Conservation (phyloP, 2,888 invertebrate genomes). For the Andrena bucephala region DNA sequence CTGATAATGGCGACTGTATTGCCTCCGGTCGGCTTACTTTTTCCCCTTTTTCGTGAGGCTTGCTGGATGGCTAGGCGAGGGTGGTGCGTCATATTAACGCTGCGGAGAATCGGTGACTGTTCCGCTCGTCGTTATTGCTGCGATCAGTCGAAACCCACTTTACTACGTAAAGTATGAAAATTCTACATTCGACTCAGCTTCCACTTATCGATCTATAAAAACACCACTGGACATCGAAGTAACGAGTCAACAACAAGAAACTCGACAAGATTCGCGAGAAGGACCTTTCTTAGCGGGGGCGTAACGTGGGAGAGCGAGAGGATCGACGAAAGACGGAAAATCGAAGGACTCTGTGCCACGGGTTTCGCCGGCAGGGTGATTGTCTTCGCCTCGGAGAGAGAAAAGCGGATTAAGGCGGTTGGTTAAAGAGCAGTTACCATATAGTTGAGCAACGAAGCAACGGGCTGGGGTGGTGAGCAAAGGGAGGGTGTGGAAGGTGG, state of each 20-base stretch:
- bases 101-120: background rate
- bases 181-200: background rate
- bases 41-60: background rate
- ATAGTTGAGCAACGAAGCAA: constrained; percentile 71
- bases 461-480: constrained; percentile 38
- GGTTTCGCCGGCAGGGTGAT: constrained; percentile 65
- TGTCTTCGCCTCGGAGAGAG: constrained; percentile 73
- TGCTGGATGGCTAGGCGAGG: background rate
- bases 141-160: too few relatives aligned
- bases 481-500: constrained; percentile 48
- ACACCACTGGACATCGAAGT: constrained; percentile 13
- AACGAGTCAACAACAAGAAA: constrained; percentile 36
- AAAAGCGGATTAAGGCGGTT: constrained; percentile 80
- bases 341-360: constrained; percentile 57
- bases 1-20: constrained; percentile 50
- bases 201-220: constrained; percentile 10
- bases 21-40: constrained; percentile 12
- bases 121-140: too few relatives aligned
- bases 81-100: background rate
- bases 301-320: background rate
- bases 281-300: background rate
- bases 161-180: too few relatives aligned
- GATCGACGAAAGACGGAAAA: constrained; percentile 54
- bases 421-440: constrained; percentile 80
- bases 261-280: constrained; percentile 21